These are phyloP conservation scores for Macrophya alboannulata DNA, from an alignment of 2,888 invertebrate species.

Conservation along the genomic window DNA sequence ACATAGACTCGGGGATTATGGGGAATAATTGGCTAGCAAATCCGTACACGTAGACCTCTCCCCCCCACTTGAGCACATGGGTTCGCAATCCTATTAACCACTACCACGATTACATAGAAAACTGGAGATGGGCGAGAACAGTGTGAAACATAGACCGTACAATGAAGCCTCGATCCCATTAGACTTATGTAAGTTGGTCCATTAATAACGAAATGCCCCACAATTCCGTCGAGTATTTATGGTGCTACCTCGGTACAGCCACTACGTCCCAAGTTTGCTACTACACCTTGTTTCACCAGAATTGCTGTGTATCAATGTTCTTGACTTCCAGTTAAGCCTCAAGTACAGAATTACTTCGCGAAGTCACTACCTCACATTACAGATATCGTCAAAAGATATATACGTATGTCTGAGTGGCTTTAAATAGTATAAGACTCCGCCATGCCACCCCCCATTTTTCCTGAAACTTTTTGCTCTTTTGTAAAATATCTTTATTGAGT, in stretches of 20 bases:
- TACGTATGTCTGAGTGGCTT: neutral
- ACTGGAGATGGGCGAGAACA: constrained; percentile 26
- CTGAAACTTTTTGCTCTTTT: neutral
- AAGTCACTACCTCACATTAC: neutral
- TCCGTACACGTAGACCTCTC: constrained; percentile 4
- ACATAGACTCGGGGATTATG: constrained; percentile 21
- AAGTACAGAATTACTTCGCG: neutral
- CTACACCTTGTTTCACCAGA: neutral
- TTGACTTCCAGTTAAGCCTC: constrained; percentile 24
- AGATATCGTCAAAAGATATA: neutral
- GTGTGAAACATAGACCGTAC: constrained; percentile 32
- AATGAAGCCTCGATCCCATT: constrained; percentile 35
- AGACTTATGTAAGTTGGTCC: constrained; percentile 41
- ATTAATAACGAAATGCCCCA: constrained; percentile 35
- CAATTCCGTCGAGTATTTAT: constrained; percentile 30
- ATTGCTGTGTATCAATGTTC: constrained; percentile 14
- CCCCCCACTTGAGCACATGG: constrained; percentile 23
- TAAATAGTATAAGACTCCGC: neutral
- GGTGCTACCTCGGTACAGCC: neutral
- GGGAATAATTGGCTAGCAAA: constrained; percentile 36
- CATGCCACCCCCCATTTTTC: neutral
- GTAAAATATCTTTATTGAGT: constrained; percentile 34
- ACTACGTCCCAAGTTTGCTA: neutral
- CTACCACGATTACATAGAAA: constrained; percentile 34
- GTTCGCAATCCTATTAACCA: constrained; percentile 41